Evolutionary conservation across 2,888 invertebrate species (phyloP).

Genomic region (Sarcophaga variegata): DNA sequence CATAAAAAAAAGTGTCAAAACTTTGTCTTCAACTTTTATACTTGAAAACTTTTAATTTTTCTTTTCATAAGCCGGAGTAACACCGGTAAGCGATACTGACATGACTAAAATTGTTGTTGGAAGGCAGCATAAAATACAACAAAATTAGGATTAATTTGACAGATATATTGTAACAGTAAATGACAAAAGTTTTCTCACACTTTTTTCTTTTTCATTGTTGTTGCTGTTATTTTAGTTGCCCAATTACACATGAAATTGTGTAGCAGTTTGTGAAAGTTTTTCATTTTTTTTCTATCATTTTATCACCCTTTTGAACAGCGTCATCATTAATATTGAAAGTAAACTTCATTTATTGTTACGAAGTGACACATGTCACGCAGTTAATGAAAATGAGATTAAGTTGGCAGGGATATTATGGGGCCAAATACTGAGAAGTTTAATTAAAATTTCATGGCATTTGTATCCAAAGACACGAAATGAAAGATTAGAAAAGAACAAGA

Average conservation of each 20-base stretch:
- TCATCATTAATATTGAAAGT: neutral
- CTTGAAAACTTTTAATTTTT: no score
- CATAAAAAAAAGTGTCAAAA: no score
- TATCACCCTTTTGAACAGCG: neutral
- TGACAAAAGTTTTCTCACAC: conserved; percentile 8
- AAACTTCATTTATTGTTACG: neutral
- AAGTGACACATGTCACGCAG: neutral
- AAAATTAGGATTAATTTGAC: neutral
- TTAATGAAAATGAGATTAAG: neutral
- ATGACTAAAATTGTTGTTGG: conserved; percentile 3
- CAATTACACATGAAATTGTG: conserved; percentile 1
- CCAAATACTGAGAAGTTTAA: no score
- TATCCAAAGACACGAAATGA: no score
- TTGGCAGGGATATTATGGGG: no score
- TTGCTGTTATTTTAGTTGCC: neutral
- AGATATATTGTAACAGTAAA: neutral
- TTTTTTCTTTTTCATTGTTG: neutral
- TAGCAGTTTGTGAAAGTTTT: neutral
- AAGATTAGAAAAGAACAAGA: no score
- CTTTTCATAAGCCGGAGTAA: no score
- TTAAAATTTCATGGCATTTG: no score
- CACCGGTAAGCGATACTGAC: neutral
- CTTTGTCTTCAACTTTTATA: no score
- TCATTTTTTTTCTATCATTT: neutral
- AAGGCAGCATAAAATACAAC: neutral